Base-by-base conservation (phyloP, 2,797 vertebrate genomes). In the Synanceia verrucosa region DNA sequence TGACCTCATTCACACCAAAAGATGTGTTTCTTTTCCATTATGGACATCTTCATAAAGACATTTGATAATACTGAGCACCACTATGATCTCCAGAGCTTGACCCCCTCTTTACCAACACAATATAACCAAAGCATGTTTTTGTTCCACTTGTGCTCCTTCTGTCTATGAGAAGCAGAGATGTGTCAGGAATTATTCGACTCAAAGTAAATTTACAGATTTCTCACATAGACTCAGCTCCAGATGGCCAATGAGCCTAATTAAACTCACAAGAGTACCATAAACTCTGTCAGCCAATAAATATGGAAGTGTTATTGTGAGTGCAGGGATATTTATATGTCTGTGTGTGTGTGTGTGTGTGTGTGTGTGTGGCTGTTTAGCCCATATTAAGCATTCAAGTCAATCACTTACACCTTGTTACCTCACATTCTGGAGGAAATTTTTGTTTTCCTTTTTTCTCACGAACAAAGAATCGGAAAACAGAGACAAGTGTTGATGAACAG, bases 211-310 rank as follows among this genome's bases (percentile, higher is more conserved):
- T 9, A 39, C 41, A 62, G 31, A n/a, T 53, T 61, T 43, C 47
- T 52, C 37, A 47, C 39, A 19, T 11, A 21, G 39, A 29, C 18
- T 16, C 16, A 62, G 29, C 46, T 72, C 53, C 62, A 65, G 71
- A 73, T 66, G 48, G 55, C 37, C 55, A 53, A 46, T 37, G 24
- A 60, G 39, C 11, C 11, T 58, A 78, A 72, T 78, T 78, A 63
- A 24, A 63, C 61, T 63, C 52, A 26, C 56, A 71, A 34, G 57
- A 51, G 28, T 43, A 56, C 64, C 56, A 36, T 39, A 61, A 41
- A 55, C 43, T n/a, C 28, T 24, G 11, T 43, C 63, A 37, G 63
- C 75, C 74, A 65, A 47, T 62, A 62, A 29, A 56, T 18, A 46
- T 41, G 26, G 14, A 46, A 39, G 59, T 57, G 24, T 55, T 39